Conservation (phyloP, 2,888 invertebrate species). For the Argyresthia albistria region DNA sequence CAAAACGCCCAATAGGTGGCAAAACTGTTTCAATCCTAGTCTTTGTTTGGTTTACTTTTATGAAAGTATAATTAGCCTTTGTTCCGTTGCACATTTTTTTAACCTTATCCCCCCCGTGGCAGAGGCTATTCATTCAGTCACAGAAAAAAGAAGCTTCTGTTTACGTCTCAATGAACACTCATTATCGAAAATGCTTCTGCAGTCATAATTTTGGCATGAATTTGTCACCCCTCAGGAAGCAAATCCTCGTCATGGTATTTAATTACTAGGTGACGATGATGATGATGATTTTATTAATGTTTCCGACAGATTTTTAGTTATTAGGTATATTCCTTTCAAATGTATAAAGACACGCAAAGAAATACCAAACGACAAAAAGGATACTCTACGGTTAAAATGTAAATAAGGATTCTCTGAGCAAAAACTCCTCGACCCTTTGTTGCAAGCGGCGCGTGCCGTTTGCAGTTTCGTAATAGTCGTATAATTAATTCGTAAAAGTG, state of each 20-base stretch:
- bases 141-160: slow-evolving; percentile 24
- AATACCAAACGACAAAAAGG: not conserved
- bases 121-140: slow-evolving; percentile 40
- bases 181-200: slow-evolving; percentile 39
- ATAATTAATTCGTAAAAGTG: slow-evolving; percentile 56
- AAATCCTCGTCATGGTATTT: slow-evolving; percentile 45
- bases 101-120: slow-evolving; percentile 26
- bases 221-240: slow-evolving; percentile 30
- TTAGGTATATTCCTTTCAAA: not conserved
- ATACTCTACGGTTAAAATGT: slow-evolving; percentile 20
- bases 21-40: slow-evolving; percentile 28
- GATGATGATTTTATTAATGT: too few species aligned
- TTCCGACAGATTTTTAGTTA: too few species aligned
- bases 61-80: slow-evolving; percentile 62
- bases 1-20: slow-evolving; percentile 36
- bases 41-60: slow-evolving; percentile 38
- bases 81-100: slow-evolving; percentile 38
- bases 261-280: slow-evolving; percentile 25
- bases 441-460: slow-evolving; percentile 31
- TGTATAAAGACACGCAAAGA: not conserved
- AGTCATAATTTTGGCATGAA: slow-evolving; percentile 15
- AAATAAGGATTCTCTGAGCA: slow-evolving; percentile 24
- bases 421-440: slow-evolving; percentile 30
- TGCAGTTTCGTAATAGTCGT: slow-evolving; percentile 27
- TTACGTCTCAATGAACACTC: slow-evolving; percentile 52